Percentiles rank a stretch among this genome's conserved stretches.
These are phyloP conservation scores for Oryzias dopingdopingensis DNA, from an alignment of 2,797 vertebrate species.

Conservation along the genomic window DNA sequence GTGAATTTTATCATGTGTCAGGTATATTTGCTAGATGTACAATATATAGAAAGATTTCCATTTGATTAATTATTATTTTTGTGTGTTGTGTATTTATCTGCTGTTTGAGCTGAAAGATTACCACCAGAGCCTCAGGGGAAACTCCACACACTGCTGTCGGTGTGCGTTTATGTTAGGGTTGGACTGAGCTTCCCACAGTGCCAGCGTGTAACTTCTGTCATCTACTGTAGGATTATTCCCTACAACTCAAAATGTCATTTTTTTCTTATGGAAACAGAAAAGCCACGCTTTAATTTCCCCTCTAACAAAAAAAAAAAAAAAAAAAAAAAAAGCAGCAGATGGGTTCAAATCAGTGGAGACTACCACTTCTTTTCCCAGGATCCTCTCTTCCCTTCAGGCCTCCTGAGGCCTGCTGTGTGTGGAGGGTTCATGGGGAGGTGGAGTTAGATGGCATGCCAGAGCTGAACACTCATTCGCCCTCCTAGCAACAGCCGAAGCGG, in stretches of 20 bases:
- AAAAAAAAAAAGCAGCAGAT: slow-evolving; percentile 50
- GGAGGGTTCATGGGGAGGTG: slow-evolving; percentile 11
- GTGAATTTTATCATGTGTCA: slow-evolving; percentile 53
- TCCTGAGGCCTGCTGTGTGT: slow-evolving; percentile 35
- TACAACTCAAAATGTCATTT: slow-evolving; percentile 24
- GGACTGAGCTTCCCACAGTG: slow-evolving; percentile 43
- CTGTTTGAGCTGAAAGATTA: slow-evolving; percentile 63
- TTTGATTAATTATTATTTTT: slow-evolving; percentile 51
- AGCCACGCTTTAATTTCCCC: slow-evolving; percentile 21
- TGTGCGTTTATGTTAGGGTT: slow-evolving; percentile 17
- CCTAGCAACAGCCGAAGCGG: slow-evolving; percentile 63
- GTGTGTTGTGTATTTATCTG: slow-evolving; percentile 51
- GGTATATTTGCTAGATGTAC: slow-evolving; percentile 50
- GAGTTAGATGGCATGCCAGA: slow-evolving; percentile 64
- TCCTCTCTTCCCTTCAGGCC: slow-evolving; percentile 42
- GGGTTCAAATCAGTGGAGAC: slow-evolving; percentile 56
- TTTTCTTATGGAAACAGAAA: background rate
- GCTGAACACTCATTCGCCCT: slow-evolving; percentile 58
- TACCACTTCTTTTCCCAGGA: slow-evolving; percentile 61
- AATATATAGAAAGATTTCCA: slow-evolving; percentile 51
- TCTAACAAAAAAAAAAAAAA: slow-evolving; percentile 16
- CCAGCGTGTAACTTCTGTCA: slow-evolving; percentile 65
- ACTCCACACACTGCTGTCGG: slow-evolving; percentile 54
- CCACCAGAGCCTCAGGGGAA: slow-evolving; percentile 73
- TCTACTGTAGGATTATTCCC: slow-evolving; percentile 40